Conservation (phyloP, 2,888 invertebrate species). For the Coelinius sp. region DNA sequence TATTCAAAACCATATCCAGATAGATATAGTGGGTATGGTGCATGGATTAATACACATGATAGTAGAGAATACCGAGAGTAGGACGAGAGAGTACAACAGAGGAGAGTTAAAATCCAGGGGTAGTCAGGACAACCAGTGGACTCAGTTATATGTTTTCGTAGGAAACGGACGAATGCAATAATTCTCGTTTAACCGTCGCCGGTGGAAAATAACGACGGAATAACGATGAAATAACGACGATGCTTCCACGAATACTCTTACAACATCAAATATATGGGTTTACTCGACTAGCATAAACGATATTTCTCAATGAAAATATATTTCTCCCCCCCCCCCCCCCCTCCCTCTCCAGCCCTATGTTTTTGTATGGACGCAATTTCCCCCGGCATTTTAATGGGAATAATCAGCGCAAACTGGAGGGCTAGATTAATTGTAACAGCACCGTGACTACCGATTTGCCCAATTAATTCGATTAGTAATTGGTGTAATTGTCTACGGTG, state of each 20-base stretch:
- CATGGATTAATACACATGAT: conserved; percentile 7
- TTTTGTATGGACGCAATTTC: not conserved
- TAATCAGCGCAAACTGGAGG: conserved; percentile 44
- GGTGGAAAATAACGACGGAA: conserved; percentile 58
- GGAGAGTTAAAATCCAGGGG: conserved; percentile 20
- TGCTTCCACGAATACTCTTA: conserved; percentile 49
- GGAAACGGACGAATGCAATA: conserved; percentile 53
- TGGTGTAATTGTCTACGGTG: conserved; percentile 43
- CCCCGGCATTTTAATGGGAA: conserved; percentile 1
- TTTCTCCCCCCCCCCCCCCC: not conserved
- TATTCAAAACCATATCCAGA: conserved; percentile 16
- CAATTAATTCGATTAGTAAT: conserved; percentile 70
- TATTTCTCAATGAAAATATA: conserved; percentile 20
- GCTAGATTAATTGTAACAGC: conserved; percentile 69
- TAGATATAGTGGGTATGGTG: conserved; percentile 10
- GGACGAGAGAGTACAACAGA: not conserved
- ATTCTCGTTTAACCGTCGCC: conserved; percentile 59
- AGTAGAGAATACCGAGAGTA: not conserved
- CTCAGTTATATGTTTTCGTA: conserved; percentile 26
- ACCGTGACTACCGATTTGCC: conserved; percentile 67
- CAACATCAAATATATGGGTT: conserved; percentile 32
- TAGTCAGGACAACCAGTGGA: conserved; percentile 27
- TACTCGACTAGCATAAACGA: conserved; percentile 20
- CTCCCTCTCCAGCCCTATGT: not conserved
- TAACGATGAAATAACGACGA: conserved; percentile 63